Evolutionary conservation across 2,113 vertebrate species (phyloP).

Genomic region (Tonatia bakeri): DNA sequence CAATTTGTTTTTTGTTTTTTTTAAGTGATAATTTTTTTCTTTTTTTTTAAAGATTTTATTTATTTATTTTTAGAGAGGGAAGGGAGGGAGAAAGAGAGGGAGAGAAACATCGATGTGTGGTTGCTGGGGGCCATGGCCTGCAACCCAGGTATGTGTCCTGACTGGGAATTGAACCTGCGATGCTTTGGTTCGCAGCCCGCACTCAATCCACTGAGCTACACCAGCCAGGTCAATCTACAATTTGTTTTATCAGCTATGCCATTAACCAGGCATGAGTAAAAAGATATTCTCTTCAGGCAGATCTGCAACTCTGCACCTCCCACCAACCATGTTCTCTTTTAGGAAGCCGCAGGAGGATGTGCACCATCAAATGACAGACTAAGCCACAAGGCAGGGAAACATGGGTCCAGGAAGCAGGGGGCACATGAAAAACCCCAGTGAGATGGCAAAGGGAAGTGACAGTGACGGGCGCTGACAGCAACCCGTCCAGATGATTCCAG

Average conservation of each 20-base stretch:
- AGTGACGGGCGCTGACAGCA: not conserved
- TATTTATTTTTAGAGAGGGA: no score
- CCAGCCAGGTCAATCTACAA: not conserved
- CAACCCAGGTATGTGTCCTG: no score
- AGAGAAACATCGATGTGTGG: no score
- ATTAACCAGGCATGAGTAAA: not conserved
- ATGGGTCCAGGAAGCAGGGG: not conserved
- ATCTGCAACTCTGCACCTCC: not conserved
- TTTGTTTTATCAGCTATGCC: not conserved
- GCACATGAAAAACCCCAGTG: not conserved
- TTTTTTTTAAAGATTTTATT: no score
- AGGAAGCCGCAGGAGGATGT: not conserved
- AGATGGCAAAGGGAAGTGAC: not conserved
- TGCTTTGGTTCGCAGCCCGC: no score
- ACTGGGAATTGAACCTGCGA: no score
- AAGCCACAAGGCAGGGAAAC: not conserved
- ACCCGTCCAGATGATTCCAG: not conserved
- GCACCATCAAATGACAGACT: not conserved
- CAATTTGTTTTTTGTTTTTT: no score
- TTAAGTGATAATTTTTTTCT: no score
- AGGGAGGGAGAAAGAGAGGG: no score
- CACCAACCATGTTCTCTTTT: not conserved
- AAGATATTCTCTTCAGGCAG: not conserved
- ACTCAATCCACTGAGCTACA: no score
- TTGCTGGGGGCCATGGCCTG: no score